Base-by-base conservation (phyloP, 1,140 invertebrate species). In the Cydia strobilella region DNA sequence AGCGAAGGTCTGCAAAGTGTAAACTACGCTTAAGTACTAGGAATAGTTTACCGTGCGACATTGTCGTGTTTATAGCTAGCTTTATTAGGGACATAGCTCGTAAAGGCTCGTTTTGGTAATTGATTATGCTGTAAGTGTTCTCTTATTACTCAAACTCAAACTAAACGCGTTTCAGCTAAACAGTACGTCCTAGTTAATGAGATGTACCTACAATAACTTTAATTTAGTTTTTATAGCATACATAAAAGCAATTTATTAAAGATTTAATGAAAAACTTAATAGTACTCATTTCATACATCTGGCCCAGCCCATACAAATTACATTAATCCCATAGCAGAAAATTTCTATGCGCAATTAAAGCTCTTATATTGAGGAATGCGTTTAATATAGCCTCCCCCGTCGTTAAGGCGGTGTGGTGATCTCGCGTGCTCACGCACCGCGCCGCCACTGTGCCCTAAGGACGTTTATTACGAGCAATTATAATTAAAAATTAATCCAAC, bases 401-500 rank as follows among this genome's bases (percentile, higher is more conserved):
- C 83, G 78, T 90, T 87, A 88, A 86, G 86, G 83, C 71, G 65
- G 65, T 77, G 78, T 77, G 78, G 84, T 84, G 83, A 92, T 92
- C 90, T 84, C 82, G 85, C 76, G 81, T 83, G 83, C 80, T 80
- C 88, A 86, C 82, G 86, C 81, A 86, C 73, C 80, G 74, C 82
- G 80, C 81, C 82, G 81, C 74, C 75, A 54, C 74, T 76, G 76
- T 82, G 76, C 75, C n/a, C 18, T 59, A 81, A 69, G 75, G 82
- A 76, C 82, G 82, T 85, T 86, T 84, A 78, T 80, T 79, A 86
- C 79, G 72, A 77, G 80, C 83, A 82, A 86, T 90, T 88, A 89
- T 90, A 90, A 91, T 91, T 90, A 90, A 92, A 89, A 89, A 88
- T 88, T 91, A 87, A 90, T 90, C 86, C 81, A 72, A 77, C 71